Base-by-base conservation (phyloP, 2,888 invertebrate genomes). In the Danaus chrysippus region DNA sequence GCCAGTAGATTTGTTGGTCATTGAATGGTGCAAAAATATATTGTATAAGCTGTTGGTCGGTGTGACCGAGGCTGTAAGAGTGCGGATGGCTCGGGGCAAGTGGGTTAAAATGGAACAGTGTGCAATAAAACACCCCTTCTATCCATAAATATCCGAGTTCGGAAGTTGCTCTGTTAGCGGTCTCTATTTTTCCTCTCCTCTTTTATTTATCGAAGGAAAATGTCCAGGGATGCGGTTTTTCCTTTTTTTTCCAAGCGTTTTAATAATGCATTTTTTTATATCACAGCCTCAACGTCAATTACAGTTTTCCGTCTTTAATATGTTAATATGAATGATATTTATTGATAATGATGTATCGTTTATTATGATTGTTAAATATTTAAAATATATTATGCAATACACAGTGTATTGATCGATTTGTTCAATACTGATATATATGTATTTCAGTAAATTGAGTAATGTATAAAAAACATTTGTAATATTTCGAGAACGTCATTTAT, bases 101-200 rank as follows among this genome's bases (percentile, higher is more conserved):
- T 83, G 84, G 88, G 88, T 86, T 89, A 89, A 88, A 89, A 84
- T 83, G 84, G 85, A 81, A 82, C 84, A 84, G 74, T 72, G 78
- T 70, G 83, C 86, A 72, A 89, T 89, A 89, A 90, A 90, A 81
- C 87, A 89, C 82, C 90, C 90, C 87, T 86, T 82, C 83, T 85
- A 83, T 82, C 86, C 87, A 90, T 91, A 91, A 89, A 89, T 89
- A 89, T 88, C 85, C 82, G 69, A 70, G 83, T 87, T 87, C 87
- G 88, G 89, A 89, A 89, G 85, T 86, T 80, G 85, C 79, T 85
- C 88, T 84, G 90, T 90, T 90, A 87, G 90, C 83, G 89, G 90
- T 87, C 83, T 86, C 83, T 82, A 80, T 86, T 84, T 84, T 80
- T 78, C 76, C 74, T 73, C 70, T 66, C 81, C 82, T 79, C 79